Percentiles rank a stretch among this genome's conserved stretches.
Evolutionary conservation across 2,888 invertebrate genomes (phyloP).

Genomic region (Tachina lurida): DNA sequence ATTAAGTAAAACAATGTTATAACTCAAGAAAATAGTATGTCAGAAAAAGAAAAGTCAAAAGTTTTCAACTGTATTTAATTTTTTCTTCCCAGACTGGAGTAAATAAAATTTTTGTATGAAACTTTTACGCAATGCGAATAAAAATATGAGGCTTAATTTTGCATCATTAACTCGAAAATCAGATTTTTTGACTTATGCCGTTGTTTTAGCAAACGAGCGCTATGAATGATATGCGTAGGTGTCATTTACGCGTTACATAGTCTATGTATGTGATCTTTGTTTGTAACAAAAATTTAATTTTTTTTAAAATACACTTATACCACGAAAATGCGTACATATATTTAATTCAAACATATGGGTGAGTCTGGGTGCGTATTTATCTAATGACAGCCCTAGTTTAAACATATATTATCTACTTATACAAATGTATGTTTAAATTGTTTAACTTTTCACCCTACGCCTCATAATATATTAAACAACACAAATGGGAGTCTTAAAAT

Average conservation of each 20-base stretch:
- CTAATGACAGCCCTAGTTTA: not conserved
- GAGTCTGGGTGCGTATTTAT: slow-evolving; percentile 13
- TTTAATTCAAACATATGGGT: not conserved
- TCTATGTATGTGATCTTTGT: not conserved
- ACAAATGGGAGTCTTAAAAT: not conserved
- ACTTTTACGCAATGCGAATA: too few relatives aligned
- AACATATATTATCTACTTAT: not conserved
- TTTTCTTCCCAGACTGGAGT: too few relatives aligned
- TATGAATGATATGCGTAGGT: slow-evolving; percentile 45
- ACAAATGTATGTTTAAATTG: not conserved
- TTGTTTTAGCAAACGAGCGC: too few relatives aligned
- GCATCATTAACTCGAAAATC: too few relatives aligned
- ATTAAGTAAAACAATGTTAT: too few relatives aligned
- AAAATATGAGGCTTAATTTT: too few relatives aligned
- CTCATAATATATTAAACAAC: not conserved
- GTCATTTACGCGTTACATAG: slow-evolving; percentile 25
- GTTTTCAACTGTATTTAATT: too few relatives aligned
- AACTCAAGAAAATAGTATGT: too few relatives aligned
- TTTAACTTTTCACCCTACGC: not conserved
- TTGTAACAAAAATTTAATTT: not conserved
- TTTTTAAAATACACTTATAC: not conserved
- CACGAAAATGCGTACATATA: not conserved
- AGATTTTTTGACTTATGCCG: too few relatives aligned
- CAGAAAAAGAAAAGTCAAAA: too few relatives aligned
- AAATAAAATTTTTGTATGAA: too few relatives aligned